Evolutionary conservation across 2,888 invertebrate species (phyloP).

Genomic region (Copidosoma aretas): DNA sequence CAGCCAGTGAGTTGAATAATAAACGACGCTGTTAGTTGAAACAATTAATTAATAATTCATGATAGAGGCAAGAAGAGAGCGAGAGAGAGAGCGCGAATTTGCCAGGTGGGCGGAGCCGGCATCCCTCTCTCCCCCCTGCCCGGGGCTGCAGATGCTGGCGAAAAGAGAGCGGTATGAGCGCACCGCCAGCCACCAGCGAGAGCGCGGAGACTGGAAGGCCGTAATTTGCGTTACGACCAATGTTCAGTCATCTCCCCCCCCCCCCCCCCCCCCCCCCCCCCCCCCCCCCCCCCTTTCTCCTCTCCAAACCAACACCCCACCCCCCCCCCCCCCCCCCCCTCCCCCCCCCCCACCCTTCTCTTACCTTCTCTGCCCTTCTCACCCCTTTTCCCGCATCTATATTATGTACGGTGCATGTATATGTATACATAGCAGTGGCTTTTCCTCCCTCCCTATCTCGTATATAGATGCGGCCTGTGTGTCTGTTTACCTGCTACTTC

Average conservation of each 20-base stretch:
- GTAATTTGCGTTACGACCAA: constrained; percentile 61
- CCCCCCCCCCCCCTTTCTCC: constrained; percentile 56
- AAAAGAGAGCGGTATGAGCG: constrained; percentile 10
- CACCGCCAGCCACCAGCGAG: no score
- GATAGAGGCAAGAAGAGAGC: constrained; percentile 50
- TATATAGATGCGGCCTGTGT: constrained; percentile 32
- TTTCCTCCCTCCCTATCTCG: constrained; percentile 25
- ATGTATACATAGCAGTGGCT: constrained; percentile 17
- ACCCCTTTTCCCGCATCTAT: no score
- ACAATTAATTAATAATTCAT: constrained; percentile 64
- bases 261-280: constrained; percentile 12
- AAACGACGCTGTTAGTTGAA: constrained; percentile 61
- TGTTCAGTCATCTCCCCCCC: constrained; percentile 40
- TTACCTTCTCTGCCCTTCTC: background rate
- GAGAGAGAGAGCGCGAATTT: constrained; percentile 49
- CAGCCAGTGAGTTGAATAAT: constrained; percentile 57
- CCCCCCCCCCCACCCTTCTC: no score
- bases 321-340: no score
- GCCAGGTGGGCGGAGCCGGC: constrained; percentile 49
- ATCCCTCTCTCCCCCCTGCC: background rate
- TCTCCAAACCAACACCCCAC: constrained; percentile 57
- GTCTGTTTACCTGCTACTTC: constrained; percentile 42
- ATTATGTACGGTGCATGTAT: constrained; percentile 4
- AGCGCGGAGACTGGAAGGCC: constrained; percentile 46
- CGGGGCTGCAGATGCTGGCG: constrained; percentile 28